Conservation (phyloP, 2,888 invertebrate genomes). For the Drosophila monieri region DNA sequence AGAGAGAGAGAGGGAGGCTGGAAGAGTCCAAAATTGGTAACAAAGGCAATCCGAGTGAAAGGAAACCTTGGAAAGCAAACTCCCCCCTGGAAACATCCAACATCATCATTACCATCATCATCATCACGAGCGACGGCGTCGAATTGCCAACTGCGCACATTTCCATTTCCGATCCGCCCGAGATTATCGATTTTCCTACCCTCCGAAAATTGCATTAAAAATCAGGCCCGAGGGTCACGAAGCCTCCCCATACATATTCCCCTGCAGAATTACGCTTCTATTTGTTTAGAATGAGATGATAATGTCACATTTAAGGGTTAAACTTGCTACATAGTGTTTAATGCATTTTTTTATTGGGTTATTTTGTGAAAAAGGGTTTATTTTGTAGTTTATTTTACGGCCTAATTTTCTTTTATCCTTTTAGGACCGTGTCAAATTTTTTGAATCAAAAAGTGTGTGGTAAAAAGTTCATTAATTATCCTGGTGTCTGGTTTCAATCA, state of each 20-base stretch:
- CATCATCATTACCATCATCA: slow-evolving; percentile 21
- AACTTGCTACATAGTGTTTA: not conserved
- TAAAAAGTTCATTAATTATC: too few species aligned
- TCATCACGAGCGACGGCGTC: not conserved
- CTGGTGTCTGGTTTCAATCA: too few species aligned
- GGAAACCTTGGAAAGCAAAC: slow-evolving; percentile 28
- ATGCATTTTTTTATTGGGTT: not conserved
- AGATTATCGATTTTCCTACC: slow-evolving; percentile 61
- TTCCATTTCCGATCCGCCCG: slow-evolving; percentile 66
- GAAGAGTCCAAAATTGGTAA: slow-evolving; percentile 22
- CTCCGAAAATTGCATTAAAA: slow-evolving; percentile 12
- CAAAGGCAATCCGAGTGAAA: slow-evolving; percentile 36
- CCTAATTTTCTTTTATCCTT: too few species aligned
- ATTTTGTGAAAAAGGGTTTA: not conserved
- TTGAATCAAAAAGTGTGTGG: too few species aligned
- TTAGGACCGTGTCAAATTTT: too few species aligned
- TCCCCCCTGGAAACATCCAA: slow-evolving; percentile 23
- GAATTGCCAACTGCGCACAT: slow-evolving; percentile 62
- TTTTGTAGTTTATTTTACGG: too few species aligned
- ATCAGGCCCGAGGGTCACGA: too few species aligned
- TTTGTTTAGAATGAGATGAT: not conserved
- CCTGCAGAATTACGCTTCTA: not conserved
- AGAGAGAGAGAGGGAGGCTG: slow-evolving; percentile 12
- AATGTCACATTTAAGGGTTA: not conserved
- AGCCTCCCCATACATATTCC: slow-evolving; percentile 18